Percentiles rank a stretch among this genome's conserved stretches.
phyloP scores from a whole-genome alignment of 2,797 vertebrate genomes.

The Acanthis flammea region DNA sequence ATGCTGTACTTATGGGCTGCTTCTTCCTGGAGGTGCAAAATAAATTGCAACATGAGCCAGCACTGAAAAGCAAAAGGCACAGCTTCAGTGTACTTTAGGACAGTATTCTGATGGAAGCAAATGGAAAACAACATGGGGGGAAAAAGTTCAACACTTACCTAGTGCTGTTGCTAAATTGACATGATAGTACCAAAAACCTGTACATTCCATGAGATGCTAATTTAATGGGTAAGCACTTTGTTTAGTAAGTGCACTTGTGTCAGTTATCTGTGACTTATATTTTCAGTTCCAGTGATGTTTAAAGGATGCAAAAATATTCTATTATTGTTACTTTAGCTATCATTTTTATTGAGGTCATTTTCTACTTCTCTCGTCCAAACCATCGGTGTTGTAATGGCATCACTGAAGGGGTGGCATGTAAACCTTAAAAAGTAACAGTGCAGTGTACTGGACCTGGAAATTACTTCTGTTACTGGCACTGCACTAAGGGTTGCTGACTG shows the following conservation, averaged over 20 bases:
- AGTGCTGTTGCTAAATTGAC: background rate
- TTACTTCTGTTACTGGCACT: background rate
- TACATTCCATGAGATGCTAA: background rate
- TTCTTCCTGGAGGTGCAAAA: background rate
- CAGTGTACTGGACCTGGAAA: background rate
- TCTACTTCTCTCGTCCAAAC: background rate
- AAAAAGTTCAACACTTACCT: accelerated
- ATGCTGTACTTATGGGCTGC: background rate
- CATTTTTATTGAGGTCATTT: background rate
- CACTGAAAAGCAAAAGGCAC: background rate
- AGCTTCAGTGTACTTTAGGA: background rate
- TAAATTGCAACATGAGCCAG: background rate
- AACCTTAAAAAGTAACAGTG: background rate
- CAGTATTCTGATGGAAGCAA: background rate
- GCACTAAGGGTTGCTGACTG: background rate
- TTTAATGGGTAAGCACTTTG: background rate
- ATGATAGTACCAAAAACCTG: background rate
- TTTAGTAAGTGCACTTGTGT: background rate
- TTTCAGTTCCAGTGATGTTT: background rate
- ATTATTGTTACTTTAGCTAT: background rate
- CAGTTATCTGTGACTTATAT: background rate
- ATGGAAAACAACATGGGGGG: background rate
- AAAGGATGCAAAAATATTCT: background rate
- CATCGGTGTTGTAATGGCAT: background rate
- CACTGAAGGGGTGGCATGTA: background rate